Percentiles rank a stretch among this genome's conserved stretches.
Conservation (phyloP, 2,888 invertebrate species). For the Enoplolaimus lenunculus region DNA sequence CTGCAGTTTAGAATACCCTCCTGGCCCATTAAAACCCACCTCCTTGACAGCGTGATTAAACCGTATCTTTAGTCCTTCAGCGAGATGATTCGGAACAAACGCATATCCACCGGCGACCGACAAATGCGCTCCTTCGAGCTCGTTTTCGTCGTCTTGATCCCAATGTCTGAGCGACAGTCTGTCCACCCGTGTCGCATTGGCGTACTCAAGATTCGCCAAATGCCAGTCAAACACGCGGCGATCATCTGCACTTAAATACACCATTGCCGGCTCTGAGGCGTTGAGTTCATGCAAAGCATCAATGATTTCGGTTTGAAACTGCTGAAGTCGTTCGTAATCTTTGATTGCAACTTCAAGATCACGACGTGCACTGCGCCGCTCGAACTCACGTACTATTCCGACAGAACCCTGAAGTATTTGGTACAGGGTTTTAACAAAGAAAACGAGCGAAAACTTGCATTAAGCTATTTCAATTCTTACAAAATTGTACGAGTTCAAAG, state of each 20-base stretch:
- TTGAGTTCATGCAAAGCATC: constrained; percentile 71
- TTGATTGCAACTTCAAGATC: constrained; percentile 34
- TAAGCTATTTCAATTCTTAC: too few species aligned
- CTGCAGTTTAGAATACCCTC: too few species aligned
- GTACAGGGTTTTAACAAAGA: too few species aligned
- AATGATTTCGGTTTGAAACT: constrained; percentile 66
- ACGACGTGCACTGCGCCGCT: constrained; percentile 2
- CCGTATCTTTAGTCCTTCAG: constrained; percentile 81
- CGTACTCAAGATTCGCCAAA: constrained; percentile 95
- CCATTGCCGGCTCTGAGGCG: constrained; percentile 56
- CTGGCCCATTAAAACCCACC: too few species aligned
- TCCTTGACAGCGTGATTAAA: constrained; percentile 75
- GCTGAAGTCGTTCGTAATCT: constrained; percentile 63
- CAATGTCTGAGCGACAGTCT: constrained; percentile 89
- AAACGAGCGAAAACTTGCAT: too few species aligned
- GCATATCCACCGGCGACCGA: constrained; percentile 69
- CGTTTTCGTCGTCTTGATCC: constrained; percentile 98
- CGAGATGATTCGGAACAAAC: constrained; percentile 80
- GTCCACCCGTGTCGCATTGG: constrained; percentile 85
- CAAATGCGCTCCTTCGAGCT: constrained; percentile 90
- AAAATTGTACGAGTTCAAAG: too few species aligned
- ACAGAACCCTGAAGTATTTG: too few species aligned
- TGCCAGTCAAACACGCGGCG: constrained; percentile 97
- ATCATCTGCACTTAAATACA: constrained; percentile 74
- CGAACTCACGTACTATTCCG: too few species aligned